phyloP scores from a whole-genome alignment of 2,888 invertebrate genomes.

The Xylocampa areola region DNA sequence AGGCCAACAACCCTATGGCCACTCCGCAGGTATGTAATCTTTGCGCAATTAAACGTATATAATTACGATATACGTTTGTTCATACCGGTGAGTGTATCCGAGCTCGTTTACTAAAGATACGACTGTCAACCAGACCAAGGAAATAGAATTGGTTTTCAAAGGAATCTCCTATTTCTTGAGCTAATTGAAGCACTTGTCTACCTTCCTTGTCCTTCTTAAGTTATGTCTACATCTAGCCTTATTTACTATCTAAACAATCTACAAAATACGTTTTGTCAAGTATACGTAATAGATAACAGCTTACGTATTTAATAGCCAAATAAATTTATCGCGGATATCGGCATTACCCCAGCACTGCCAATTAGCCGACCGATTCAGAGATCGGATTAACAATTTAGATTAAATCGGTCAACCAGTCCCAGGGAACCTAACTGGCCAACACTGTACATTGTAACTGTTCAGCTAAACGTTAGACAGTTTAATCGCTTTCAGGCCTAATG shows the following conservation, averaged over 20 bases:
- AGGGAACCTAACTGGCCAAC: constrained; percentile 50
- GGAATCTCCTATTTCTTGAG: constrained; percentile 22
- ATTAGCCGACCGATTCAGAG: constrained; percentile 77
- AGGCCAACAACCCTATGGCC: constrained; percentile 96
- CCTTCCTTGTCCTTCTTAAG: constrained; percentile 24
- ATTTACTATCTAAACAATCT: constrained; percentile 46
- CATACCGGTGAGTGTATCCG: neutral
- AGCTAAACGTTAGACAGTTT: constrained; percentile 61
- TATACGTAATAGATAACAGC: constrained; percentile 34
- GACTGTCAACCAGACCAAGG: constrained; percentile 20
- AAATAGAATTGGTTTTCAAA: constrained; percentile 29
- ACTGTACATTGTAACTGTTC: constrained; percentile 64
- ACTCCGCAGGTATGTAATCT: constrained; percentile 90
- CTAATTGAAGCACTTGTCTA: constrained; percentile 43
- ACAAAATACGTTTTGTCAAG: constrained; percentile 38
- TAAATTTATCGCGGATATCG: constrained; percentile 73
- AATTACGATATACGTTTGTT: constrained; percentile 9
- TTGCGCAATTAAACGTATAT: neutral
- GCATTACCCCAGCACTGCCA: constrained; percentile 74
- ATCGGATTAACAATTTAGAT: constrained; percentile 85
- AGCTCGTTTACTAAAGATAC: constrained; percentile 13
- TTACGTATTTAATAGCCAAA: constrained; percentile 69
- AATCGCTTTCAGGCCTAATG: constrained; percentile 78
- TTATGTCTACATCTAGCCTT: constrained; percentile 31
- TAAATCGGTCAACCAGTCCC: constrained; percentile 73